phyloP scores from a whole-genome alignment of 2,888 invertebrate genomes.

The Thera britannica region DNA sequence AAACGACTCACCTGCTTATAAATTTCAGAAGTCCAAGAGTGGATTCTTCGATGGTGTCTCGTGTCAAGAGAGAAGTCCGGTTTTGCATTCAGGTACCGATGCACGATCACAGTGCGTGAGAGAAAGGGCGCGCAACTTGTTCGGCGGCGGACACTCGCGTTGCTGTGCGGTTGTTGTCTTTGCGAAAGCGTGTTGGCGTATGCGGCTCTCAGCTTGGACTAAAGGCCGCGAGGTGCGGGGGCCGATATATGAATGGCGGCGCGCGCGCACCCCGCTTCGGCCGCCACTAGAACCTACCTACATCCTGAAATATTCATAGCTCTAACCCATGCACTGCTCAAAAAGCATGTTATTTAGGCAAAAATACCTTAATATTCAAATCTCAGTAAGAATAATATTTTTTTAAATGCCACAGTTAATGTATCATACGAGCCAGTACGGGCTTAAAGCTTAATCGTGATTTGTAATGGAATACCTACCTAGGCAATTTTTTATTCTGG shows the following conservation, averaged over 20 bases:
- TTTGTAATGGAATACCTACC: no score
- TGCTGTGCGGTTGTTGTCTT: conserved; percentile 70
- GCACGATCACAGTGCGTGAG: conserved; percentile 82
- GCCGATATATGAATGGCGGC: conserved; percentile 73
- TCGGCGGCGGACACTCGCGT: conserved; percentile 76
- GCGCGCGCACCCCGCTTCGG: conserved; percentile 62
- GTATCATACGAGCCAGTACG: no score
- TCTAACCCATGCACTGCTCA: background rate
- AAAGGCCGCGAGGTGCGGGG: conserved; percentile 82
- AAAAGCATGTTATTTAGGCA: background rate
- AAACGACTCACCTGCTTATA: conserved; percentile 68
- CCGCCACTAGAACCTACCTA: conserved; percentile 48
- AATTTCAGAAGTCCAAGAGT: conserved; percentile 61
- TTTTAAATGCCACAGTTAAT: no score
- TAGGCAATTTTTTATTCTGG: no score
- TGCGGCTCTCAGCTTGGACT: conserved; percentile 75
- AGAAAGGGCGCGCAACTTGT: conserved; percentile 81
- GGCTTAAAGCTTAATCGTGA: no score
- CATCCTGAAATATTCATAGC: conserved; percentile 31
- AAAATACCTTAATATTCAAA: background rate
- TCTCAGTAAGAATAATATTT: background rate
- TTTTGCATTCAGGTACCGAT: conserved; percentile 82
- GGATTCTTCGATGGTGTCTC: conserved; percentile 67
- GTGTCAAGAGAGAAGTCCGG: conserved; percentile 78
- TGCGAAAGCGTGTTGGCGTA: conserved; percentile 73